These are phyloP conservation scores for Yponomeuta evonymella DNA, from an alignment of 2,888 invertebrate genomes.

Conservation along the genomic window DNA sequence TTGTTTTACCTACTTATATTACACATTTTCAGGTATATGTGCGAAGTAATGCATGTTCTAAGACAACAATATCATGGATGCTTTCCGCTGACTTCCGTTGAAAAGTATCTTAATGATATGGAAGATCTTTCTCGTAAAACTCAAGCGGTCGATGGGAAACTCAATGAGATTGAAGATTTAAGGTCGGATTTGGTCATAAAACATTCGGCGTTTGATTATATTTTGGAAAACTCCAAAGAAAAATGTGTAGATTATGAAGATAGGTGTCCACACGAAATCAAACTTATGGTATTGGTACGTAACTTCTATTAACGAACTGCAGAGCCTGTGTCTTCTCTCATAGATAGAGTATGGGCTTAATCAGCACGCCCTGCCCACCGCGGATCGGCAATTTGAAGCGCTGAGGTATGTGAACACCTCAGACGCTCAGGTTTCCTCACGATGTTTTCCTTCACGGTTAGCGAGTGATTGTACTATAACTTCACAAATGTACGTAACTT, in stretches of 20 bases:
- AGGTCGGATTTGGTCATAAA: slow-evolving; percentile 50
- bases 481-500: no score
- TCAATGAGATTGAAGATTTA: slow-evolving; percentile 57
- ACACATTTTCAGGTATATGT: slow-evolving; percentile 48
- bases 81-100: slow-evolving; percentile 51
- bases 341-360: no score
- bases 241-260: slow-evolving; percentile 51
- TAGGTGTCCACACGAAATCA: slow-evolving; percentile 52
- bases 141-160: slow-evolving; percentile 43
- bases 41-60: slow-evolving; percentile 52
- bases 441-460: no score
- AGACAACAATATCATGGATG: slow-evolving; percentile 64
- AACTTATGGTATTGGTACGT: slow-evolving; percentile 46
- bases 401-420: no score
- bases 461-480: no score
- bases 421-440: no score
- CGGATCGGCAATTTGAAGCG: no score
- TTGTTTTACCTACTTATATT: no score
- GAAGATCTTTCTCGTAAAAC: slow-evolving; percentile 50
- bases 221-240: slow-evolving; percentile 46
- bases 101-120: slow-evolving; percentile 50
- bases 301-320: neutral
- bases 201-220: slow-evolving; percentile 56
- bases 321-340: no score
- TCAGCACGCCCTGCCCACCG: no score